These are phyloP conservation scores for Parauchenoglanis ngamensis DNA, from an alignment of 2,797 vertebrate species.

Conservation along the genomic window DNA sequence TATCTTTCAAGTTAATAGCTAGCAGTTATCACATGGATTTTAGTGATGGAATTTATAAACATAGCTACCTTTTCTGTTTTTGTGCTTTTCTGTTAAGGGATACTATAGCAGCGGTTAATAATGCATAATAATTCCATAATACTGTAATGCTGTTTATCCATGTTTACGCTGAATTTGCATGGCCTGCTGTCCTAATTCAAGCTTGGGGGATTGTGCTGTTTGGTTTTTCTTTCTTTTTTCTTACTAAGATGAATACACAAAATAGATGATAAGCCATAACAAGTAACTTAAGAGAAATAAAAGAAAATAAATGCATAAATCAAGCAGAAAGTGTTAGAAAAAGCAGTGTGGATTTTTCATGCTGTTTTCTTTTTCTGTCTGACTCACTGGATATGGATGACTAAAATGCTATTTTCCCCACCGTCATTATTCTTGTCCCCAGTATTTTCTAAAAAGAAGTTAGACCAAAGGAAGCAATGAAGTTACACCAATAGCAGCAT, in stretches of 20 bases:
- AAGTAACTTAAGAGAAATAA: background rate
- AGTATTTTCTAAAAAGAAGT: background rate
- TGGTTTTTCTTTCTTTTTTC: background rate
- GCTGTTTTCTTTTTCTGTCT: background rate
- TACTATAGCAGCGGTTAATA: background rate
- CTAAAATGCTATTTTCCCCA: background rate
- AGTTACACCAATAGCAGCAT: slow-evolving; percentile 10
- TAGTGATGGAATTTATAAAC: background rate
- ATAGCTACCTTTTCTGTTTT: background rate
- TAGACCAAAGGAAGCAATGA: slow-evolving; percentile 9
- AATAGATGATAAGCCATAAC: background rate
- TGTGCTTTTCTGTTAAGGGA: background rate
- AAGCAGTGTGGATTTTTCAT: background rate
- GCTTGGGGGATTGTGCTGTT: background rate
- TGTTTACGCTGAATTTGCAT: background rate
- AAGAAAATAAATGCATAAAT: background rate
- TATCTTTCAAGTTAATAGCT: no score
- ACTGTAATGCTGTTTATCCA: background rate
- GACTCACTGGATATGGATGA: slow-evolving; percentile 2
- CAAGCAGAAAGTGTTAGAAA: background rate
- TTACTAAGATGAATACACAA: background rate
- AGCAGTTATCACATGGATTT: background rate
- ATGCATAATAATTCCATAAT: background rate
- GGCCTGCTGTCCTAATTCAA: background rate
- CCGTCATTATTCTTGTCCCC: background rate